Evolutionary conservation across 1,140 invertebrate species (phyloP).

Genomic region (Drosophila miranda): DNA sequence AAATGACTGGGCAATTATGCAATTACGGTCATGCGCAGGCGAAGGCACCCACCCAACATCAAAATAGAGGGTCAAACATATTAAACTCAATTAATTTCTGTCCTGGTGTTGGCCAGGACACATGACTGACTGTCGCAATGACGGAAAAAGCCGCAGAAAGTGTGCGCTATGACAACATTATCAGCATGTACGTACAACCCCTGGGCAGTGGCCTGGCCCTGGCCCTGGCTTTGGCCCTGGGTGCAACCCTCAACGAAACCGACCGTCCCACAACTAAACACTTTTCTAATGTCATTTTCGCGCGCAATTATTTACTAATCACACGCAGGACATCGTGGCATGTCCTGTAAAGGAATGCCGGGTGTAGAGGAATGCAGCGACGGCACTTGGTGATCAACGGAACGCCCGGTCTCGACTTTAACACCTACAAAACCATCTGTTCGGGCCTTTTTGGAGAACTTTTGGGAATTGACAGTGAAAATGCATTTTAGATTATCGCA

Average conservation of each 20-base stretch:
- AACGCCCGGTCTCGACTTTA: slow-evolving; percentile 29
- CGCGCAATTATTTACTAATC: slow-evolving; percentile 73
- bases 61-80: slow-evolving; percentile 34
- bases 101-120: slow-evolving; percentile 31
- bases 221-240: no score
- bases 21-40: slow-evolving; percentile 69
- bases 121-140: slow-evolving; percentile 9
- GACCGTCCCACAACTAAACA: slow-evolving; percentile 50
- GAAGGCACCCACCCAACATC: slow-evolving; percentile 38
- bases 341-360: slow-evolving; percentile 22
- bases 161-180: slow-evolving; percentile 63
- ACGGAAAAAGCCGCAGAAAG: slow-evolving; percentile 21
- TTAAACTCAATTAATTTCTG: slow-evolving; percentile 66
- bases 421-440: slow-evolving; percentile 67
- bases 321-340: slow-evolving; percentile 50
- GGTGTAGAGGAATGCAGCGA: slow-evolving; percentile 46
- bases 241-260: slow-evolving; percentile 7
- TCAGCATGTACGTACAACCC: slow-evolving; percentile 31
- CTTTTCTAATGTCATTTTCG: slow-evolving; percentile 72
- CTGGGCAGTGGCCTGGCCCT: no score
- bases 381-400: slow-evolving; percentile 64
- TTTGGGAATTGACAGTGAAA: slow-evolving; percentile 52
- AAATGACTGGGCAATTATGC: slow-evolving; percentile 76
- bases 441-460: slow-evolving; percentile 19
- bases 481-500: slow-evolving; percentile 74